A percentile compares a stretch with the other conserved stretches of the same genome.
Evolutionary conservation across 2,113 vertebrate species (phyloP).

Genomic region (Indicator indicator): DNA sequence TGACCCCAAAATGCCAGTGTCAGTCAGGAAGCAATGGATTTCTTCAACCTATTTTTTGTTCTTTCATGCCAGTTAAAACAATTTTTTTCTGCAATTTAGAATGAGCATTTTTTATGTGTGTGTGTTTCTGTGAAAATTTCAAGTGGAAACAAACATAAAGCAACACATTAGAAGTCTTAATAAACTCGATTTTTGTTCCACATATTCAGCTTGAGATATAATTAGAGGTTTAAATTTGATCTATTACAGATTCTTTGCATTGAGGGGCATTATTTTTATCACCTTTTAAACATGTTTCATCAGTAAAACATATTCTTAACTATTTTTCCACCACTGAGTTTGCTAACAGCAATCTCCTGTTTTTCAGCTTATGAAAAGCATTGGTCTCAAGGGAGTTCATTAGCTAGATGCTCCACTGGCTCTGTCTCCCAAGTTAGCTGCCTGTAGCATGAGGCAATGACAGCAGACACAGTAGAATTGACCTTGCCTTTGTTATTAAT

Average conservation of each 20-base stretch:
- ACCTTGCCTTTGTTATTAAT: conserved; percentile 72
- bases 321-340: conserved; percentile 41
- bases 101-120: neutral
- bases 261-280: neutral
- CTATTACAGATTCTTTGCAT: neutral
- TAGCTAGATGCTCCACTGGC: conserved; percentile 63
- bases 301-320: neutral
- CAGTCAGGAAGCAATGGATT: neutral
- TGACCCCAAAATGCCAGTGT: neutral
- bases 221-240: conserved; percentile 6
- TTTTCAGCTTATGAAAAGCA: conserved; percentile 63
- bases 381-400: conserved; percentile 77
- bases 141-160: neutral
- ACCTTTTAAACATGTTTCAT: neutral
- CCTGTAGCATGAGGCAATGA: conserved; percentile 11
- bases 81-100: neutral
- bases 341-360: conserved; percentile 71
- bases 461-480: conserved; percentile 25
- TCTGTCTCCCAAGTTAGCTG: conserved; percentile 37
- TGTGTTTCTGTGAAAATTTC: neutral
- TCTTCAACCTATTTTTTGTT: neutral
- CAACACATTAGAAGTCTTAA: neutral
- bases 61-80: neutral
- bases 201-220: neutral
- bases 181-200: neutral